Conservation (phyloP, 2,797 vertebrate species). For the Avahi laniger region DNA sequence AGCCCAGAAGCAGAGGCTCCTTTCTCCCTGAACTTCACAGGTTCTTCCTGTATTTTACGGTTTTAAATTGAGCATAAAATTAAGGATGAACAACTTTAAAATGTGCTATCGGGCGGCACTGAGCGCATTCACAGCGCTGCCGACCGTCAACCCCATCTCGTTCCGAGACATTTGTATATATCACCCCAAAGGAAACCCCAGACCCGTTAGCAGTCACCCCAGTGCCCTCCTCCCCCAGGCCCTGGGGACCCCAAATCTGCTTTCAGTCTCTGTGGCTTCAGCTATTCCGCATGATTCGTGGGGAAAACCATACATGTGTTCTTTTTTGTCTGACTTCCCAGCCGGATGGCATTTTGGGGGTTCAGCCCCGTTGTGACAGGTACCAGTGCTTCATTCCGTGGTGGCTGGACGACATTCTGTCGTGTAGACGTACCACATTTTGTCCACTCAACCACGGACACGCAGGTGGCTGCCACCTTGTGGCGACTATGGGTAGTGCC, state of each 20-base stretch:
- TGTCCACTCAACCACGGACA: neutral
- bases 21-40: rapidly evolving
- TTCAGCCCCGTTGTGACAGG: rapidly evolving
- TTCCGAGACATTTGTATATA: rapidly evolving
- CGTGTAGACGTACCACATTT: rapidly evolving
- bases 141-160: neutral
- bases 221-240: neutral
- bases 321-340: neutral
- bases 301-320: rapidly evolving
- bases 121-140: neutral
- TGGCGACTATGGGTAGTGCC: rapidly evolving
- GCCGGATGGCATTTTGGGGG: neutral
- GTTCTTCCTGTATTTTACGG: neutral
- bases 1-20: rapidly evolving
- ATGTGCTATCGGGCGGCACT: neutral
- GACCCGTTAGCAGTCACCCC: too few species aligned
- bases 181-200: neutral
- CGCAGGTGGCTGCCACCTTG: neutral
- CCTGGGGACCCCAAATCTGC: neutral
- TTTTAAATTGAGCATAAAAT: neutral
- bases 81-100: neutral
- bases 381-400: too few species aligned
- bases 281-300: neutral
- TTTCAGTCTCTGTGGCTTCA: neutral
- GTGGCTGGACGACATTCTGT: too few species aligned